Conservation (phyloP, 2,888 invertebrate genomes). For the Ceraclea dissimilis region DNA sequence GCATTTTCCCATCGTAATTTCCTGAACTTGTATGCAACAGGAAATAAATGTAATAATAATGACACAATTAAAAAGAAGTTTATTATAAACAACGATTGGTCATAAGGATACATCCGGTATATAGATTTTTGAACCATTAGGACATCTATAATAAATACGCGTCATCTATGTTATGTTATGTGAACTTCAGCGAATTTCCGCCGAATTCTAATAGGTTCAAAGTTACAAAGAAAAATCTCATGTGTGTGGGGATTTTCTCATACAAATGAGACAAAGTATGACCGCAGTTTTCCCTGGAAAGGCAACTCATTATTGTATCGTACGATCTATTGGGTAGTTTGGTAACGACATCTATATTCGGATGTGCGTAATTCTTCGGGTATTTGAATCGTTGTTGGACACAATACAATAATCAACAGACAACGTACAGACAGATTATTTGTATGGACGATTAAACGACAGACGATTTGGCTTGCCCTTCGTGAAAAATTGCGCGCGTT, state of each 20-base stretch:
- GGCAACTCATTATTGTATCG: not conserved
- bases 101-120: not conserved
- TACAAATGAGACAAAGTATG: not conserved
- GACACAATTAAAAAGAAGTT: too few relatives aligned
- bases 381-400: too few relatives aligned
- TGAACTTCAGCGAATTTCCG: not conserved
- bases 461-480: too few relatives aligned
- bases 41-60: too few relatives aligned
- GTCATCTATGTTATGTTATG: not conserved
- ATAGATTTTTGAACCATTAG: not conserved
- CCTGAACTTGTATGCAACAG: too few relatives aligned
- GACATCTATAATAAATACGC: not conserved
- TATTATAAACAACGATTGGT: too few relatives aligned
- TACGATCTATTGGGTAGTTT: too few relatives aligned
- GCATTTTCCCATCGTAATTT: too few relatives aligned
- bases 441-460: too few relatives aligned
- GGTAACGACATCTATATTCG: not conserved
- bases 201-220: not conserved
- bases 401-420: not conserved
- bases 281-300: not conserved
- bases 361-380: not conserved
- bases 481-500: too few relatives aligned
- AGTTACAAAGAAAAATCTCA: not conserved
- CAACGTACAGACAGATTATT: not conserved
- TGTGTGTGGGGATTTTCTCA: not conserved